These are phyloP conservation scores for Mergus octosetaceus DNA, from an alignment of 2,797 vertebrate species.

Conservation along the genomic window DNA sequence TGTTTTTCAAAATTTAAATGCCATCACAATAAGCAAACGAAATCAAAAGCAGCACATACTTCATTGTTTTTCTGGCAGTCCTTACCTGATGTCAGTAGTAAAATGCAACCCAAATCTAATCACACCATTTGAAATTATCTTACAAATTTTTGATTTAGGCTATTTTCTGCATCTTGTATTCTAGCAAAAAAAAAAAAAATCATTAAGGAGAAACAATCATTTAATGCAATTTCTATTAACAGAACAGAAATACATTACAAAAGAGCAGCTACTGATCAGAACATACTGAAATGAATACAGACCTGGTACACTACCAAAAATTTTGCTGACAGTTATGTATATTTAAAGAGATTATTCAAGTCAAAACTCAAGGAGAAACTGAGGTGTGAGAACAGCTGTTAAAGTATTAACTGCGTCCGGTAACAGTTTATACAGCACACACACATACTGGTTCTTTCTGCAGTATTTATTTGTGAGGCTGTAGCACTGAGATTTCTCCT, in stretches of 20 bases:
- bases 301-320: conserved; percentile 15
- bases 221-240: neutral
- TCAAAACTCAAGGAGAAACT: conserved; percentile 41
- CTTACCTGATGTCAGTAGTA: neutral
- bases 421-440: neutral
- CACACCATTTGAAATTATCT: neutral
- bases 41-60: neutral
- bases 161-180: neutral
- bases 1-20: neutral
- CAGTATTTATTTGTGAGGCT: conserved; percentile 37
- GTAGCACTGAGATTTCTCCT: conserved; percentile 39
- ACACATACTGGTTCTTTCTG: neutral
- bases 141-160: neutral
- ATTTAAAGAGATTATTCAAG: conserved; percentile 28
- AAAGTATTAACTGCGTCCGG: neutral
- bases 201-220: neutral
- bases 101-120: neutral
- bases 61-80: neutral
- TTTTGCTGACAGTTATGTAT: neutral
- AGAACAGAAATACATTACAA: neutral
- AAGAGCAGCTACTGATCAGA: conserved; percentile 12
- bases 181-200: neutral
- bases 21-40: neutral
- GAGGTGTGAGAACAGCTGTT: neutral
- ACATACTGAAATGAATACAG: conserved; percentile 54